These are phyloP conservation scores for Spodoptera littoralis DNA, from an alignment of 2,888 invertebrate species.

Conservation along the genomic window DNA sequence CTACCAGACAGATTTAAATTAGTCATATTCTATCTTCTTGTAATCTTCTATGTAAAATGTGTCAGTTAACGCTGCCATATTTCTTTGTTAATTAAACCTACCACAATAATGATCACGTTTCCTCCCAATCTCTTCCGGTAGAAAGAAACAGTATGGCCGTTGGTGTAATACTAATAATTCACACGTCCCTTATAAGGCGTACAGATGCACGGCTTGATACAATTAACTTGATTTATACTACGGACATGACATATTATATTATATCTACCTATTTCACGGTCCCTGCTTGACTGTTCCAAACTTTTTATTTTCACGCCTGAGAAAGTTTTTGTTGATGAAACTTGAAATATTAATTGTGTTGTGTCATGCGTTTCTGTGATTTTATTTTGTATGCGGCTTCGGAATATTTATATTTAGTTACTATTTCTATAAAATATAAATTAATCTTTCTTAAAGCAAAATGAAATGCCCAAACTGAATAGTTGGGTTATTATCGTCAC, in stretches of 20 bases:
- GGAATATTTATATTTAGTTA: no score
- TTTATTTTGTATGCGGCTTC: no score
- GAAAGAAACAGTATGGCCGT: constrained; percentile 54
- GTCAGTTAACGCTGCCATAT: no score
- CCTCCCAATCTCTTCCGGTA: constrained; percentile 7
- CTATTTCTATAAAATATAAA: no score
- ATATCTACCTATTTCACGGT: constrained; percentile 66
- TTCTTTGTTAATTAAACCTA: neutral
- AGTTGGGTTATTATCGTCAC: no score
- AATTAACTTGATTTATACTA: constrained; percentile 73
- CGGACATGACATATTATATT: constrained; percentile 58
- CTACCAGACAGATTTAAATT: no score
- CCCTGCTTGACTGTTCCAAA: constrained; percentile 42
- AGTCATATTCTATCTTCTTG: no score
- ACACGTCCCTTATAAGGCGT: constrained; percentile 58
- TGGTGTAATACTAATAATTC: constrained; percentile 55
- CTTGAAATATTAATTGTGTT: constrained; percentile 15
- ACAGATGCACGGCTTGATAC: constrained; percentile 65
- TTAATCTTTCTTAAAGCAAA: no score
- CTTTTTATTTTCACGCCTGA: constrained; percentile 53
- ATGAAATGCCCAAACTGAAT: no score
- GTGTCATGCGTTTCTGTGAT: no score
- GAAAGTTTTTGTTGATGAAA: constrained; percentile 38
- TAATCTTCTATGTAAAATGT: no score
- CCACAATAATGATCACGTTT: neutral